phyloP scores from a whole-genome alignment of 2,888 invertebrate species.

The Tetragnatha montana region DNA sequence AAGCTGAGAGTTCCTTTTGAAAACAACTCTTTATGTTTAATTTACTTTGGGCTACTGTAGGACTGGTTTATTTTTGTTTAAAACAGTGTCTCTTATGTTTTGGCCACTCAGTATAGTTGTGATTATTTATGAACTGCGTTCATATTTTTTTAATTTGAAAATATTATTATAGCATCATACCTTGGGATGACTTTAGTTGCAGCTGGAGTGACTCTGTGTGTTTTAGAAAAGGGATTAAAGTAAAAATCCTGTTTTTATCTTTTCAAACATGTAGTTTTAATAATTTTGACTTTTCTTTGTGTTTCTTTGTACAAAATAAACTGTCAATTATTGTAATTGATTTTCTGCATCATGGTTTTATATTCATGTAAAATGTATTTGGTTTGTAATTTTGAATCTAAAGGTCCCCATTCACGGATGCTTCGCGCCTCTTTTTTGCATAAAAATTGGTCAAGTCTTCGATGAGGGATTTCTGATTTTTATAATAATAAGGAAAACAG shows the following conservation, averaged over 20 bases:
- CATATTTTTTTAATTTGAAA: too few relatives aligned
- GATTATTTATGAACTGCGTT: too few relatives aligned
- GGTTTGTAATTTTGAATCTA: too few relatives aligned
- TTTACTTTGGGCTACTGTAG: neutral
- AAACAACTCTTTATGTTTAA: neutral
- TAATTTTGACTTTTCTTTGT: neutral
- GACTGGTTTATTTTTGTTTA: slow-evolving; percentile 20
- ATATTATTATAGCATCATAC: slow-evolving; percentile 79
- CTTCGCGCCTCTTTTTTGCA: too few relatives aligned
- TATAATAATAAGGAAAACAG: too few relatives aligned
- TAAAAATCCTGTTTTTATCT: neutral
- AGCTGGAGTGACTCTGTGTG: slow-evolving; percentile 81
- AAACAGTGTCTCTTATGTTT: neutral
- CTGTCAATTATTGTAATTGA: too few relatives aligned
- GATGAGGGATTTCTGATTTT: too few relatives aligned
- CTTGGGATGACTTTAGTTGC: slow-evolving; percentile 80
- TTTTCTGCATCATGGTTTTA: too few relatives aligned
- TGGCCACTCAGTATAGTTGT: too few relatives aligned
- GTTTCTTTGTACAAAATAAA: neutral
- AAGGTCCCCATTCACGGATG: too few relatives aligned
- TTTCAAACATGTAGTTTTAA: neutral
- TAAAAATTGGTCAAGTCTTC: too few relatives aligned
- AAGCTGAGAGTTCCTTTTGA: neutral
- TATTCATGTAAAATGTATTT: too few relatives aligned
- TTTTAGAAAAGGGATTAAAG: slow-evolving; percentile 78